phyloP scores from a whole-genome alignment of 2,113 vertebrate genomes.

The Halcyon malimbica region DNA sequence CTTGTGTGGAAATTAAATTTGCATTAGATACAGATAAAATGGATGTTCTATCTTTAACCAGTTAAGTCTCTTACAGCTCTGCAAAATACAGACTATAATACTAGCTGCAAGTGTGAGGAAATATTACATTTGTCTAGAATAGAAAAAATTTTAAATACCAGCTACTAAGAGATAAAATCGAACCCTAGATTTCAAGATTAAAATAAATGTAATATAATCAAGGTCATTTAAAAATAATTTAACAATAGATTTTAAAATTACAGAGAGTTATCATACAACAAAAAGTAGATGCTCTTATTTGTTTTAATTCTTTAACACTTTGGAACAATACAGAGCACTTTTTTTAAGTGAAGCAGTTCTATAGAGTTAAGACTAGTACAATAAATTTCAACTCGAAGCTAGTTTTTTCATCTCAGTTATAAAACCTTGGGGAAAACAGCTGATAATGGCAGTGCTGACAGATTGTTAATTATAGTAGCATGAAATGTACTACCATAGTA shows the following conservation, averaged over 20 bases:
- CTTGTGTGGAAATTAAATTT: background rate
- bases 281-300: background rate
- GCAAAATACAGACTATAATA: background rate
- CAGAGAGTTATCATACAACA: background rate
- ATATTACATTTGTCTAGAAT: rapidly evolving
- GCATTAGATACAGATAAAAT: background rate
- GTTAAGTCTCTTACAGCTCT: background rate
- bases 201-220: background rate
- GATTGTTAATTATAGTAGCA: constrained; percentile 34
- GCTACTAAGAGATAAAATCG: background rate
- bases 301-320: background rate
- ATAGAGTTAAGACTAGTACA: background rate
- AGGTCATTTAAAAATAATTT: background rate
- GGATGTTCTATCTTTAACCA: background rate
- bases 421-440: constrained; percentile 26
- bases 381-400: background rate
- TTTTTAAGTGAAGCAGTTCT: background rate
- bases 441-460: constrained; percentile 32
- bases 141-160: background rate
- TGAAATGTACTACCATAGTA: background rate
- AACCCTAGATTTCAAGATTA: background rate
- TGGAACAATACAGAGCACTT: background rate
- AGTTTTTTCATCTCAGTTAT: background rate
- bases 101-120: background rate
- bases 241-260: background rate